Evolutionary conservation across 2,113 vertebrate genomes (phyloP), one percentile per base, ranked within the genome.

Genomic region (Silurus glanis): DNA sequence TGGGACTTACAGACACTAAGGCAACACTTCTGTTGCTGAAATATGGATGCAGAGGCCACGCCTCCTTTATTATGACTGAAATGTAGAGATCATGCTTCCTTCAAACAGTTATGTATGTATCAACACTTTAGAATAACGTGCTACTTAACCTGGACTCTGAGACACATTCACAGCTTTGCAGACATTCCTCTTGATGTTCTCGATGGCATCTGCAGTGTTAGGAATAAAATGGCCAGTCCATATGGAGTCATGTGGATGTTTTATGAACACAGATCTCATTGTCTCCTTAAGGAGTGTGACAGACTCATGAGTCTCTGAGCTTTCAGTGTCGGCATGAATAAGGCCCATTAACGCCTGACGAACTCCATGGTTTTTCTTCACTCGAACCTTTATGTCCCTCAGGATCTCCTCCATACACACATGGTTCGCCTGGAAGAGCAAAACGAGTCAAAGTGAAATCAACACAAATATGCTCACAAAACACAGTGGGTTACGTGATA

Each of bases 341-440:
- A 96, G 92, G 87, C 94, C 95, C 61, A 96, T 78, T 86, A 96
- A 85, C 75, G 94, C 95, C 1, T 94, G 93, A 1, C 61, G 83
- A 17, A 75, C 25, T 37, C 82, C 56, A 37, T 86, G 88, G 13
- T 87, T 89, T 88, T 90, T 93, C 2, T 92, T 92, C 2, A 59
- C 37, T n/a, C 95, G 93, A 13, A 89, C 90, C 78, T 86, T 91
- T 9, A 96, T 90, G 47, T 96, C 95, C 86, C 93, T 95, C 21
- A 96, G 49, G 51, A 95, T 95, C 88, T 94, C 94, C 28, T 90
- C 91, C 17, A 94, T 10, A 69, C 88, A 91, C 59, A 56, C 28
- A 0, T 75, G 53, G 83, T 92, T 93, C 5, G 84, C 61, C 83
- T 84, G 37, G 19, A 4, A 74, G 1, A 59, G 12, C 10, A 47